Evolutionary conservation across 2,797 vertebrate genomes (phyloP), one percentile per base, ranked within the genome.

Genomic region (Mastacembelus armatus): DNA sequence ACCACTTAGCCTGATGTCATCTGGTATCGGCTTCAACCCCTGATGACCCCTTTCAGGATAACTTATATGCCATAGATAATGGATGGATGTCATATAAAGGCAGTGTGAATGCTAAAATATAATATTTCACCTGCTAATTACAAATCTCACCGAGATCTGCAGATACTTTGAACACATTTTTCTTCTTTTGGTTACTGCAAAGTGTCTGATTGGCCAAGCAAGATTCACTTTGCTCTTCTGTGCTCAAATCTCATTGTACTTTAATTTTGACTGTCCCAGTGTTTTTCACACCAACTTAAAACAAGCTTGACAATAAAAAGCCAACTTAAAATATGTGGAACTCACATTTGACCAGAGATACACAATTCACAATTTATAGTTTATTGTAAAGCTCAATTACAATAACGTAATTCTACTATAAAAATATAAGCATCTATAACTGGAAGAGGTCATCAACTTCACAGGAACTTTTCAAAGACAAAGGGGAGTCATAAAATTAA

Each of bases 121-220:
- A 26, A 24, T 8, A n/a, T 52, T 62, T 58, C 38, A 62, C 43
- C 15, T 19, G 18, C 35, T 35, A 61, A 60, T 77, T 57, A 58
- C 19, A 35, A 52, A 49, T 54, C 26, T 70, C 29, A 38, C 26
- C 7, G 14, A 74, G 44, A 26, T 30, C 29, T 54, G 44, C 10
- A 63, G 40, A 54, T 66, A 14, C 66, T 48, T 47, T n/a, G 16
- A 11, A 21, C 15, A 65, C 50, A 43, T 69, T 71, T 36, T 14
- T 40, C 9, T 38, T 66, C 51, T 50, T 29, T 14, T 40, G 40
- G 47, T 16, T n/a, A 29, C 43, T 36, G 38, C 22, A 63, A 39
- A 38, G 44, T 26, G n/a, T 75, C 21, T 33, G 58, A 61, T 59
- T 61, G 49, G 42, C 21, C 3, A 1, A 24, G 22, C 10, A 11